Percentiles rank a stretch among this genome's conserved stretches.
These are phyloP conservation scores for Agonopterix arenella DNA, from an alignment of 2,888 invertebrate species.

Conservation along the genomic window DNA sequence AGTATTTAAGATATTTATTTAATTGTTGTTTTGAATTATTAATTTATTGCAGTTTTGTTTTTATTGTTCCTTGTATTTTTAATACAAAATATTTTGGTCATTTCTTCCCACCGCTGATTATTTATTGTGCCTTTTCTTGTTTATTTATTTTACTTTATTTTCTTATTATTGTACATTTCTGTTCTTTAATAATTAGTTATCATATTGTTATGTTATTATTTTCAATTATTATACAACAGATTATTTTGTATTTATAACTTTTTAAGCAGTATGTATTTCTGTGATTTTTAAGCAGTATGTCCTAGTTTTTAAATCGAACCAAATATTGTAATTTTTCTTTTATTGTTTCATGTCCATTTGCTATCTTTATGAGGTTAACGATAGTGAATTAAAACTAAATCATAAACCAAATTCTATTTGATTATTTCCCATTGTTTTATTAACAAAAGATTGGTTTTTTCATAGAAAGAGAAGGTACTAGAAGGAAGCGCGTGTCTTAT, in stretches of 20 bases:
- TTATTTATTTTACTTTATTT: neutral
- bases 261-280: conserved; percentile 51
- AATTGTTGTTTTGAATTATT: conserved; percentile 24
- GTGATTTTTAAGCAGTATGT: conserved; percentile 39
- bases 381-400: too few relatives aligned
- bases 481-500: too few relatives aligned
- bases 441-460: too few relatives aligned
- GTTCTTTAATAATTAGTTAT: too few relatives aligned
- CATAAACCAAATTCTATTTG: too few relatives aligned
- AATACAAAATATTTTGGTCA: conserved; percentile 2
- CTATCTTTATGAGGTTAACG: too few relatives aligned
- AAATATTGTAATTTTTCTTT: neutral
- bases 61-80: neutral
- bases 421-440: too few relatives aligned
- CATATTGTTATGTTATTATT: neutral
- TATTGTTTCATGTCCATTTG: neutral
- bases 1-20: conserved; percentile 30
- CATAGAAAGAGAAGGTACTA: too few relatives aligned
- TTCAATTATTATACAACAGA: conserved; percentile 3
- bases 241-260: conserved; percentile 3
- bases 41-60: conserved; percentile 36
- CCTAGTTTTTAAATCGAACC: neutral
- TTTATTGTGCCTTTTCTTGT: conserved; percentile 3
- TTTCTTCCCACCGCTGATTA: neutral
- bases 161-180: neutral